Percentiles rank a stretch among this genome's conserved stretches.
Conservation (phyloP, 2,797 vertebrate species). For the Aldrovandia affinis region DNA sequence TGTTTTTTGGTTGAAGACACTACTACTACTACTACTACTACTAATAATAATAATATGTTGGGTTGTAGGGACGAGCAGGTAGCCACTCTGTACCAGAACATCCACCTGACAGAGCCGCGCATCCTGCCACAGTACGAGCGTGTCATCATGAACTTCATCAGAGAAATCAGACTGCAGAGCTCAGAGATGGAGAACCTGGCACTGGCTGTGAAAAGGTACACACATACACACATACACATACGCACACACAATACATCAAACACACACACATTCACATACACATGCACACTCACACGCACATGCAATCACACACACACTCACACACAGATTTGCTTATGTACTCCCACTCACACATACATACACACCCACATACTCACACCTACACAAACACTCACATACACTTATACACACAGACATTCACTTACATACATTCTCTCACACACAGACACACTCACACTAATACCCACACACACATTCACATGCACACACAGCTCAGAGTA, state of each 20-base stretch:
- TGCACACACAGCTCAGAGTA: background rate
- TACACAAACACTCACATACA: slow-evolving; percentile 51
- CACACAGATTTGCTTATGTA: background rate
- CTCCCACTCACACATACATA: slow-evolving; percentile 22
- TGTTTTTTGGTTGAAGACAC: too few species aligned
- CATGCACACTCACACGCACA: slow-evolving; percentile 20
- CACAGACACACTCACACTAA: too few species aligned
- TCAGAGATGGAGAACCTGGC: slow-evolving; percentile 93
- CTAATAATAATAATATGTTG: too few species aligned
- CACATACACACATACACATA: background rate
- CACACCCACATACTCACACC: background rate
- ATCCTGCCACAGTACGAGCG: slow-evolving; percentile 88
- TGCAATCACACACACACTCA: background rate
- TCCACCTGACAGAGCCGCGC: slow-evolving; percentile 87
- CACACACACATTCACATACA: slow-evolving; percentile 12
- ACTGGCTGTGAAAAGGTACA: slow-evolving; percentile 89
- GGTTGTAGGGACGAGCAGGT: slow-evolving; percentile 83
- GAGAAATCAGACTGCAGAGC: slow-evolving; percentile 89
- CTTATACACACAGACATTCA: slow-evolving; percentile 58
- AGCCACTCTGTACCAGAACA: slow-evolving; percentile 90
- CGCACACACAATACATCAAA: slow-evolving; percentile 15
- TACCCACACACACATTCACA: background rate
- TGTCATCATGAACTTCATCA: slow-evolving; percentile 87
- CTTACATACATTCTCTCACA: too few species aligned
- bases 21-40: too few species aligned